Conservation (phyloP, 64 coral and sea anemone genomes). For the Orbicella faveolata region DNA sequence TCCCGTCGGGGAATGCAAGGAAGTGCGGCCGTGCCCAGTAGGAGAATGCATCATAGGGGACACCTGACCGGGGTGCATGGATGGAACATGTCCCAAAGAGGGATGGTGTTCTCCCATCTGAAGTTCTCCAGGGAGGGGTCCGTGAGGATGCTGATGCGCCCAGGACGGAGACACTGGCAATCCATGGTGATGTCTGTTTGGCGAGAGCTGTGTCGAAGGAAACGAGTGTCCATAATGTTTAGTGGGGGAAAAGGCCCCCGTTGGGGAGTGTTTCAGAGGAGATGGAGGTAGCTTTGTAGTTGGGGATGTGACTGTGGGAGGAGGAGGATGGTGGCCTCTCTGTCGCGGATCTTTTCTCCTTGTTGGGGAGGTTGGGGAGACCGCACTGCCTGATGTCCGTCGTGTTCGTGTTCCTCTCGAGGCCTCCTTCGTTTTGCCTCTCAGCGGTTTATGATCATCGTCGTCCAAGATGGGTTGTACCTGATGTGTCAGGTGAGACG, state of each 20-base stretch:
- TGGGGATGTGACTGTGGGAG: slow-evolving; percentile 38
- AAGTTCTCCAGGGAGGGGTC: slow-evolving; percentile 22
- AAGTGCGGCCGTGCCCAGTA: not conserved
- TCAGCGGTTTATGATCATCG: slow-evolving; percentile 41
- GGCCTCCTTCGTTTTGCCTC: slow-evolving; percentile 45
- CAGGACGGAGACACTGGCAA: not conserved
- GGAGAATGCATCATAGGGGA: slow-evolving; percentile 32
- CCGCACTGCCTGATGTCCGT: not conserved
- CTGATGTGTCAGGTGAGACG: slow-evolving; percentile 74
- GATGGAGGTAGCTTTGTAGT: slow-evolving; percentile 23
- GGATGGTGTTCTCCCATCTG: slow-evolving; percentile 17
- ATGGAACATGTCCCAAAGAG: not conserved
- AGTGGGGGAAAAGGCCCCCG: slow-evolving; percentile 49
- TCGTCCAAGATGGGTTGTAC: slow-evolving; percentile 76
- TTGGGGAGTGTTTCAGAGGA: slow-evolving; percentile 58
- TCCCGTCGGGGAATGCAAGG: slow-evolving; percentile 15
- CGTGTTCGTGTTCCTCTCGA: slow-evolving; percentile 9
- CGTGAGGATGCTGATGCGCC: slow-evolving; percentile 34
- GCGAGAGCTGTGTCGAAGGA: not conserved
- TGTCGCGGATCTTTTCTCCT: slow-evolving; percentile 52
- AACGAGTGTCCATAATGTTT: slow-evolving; percentile 27
- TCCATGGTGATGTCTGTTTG: slow-evolving; percentile 27
- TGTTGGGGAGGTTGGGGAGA: slow-evolving; percentile 37
- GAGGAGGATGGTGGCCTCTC: slow-evolving; percentile 38
- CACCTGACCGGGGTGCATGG: slow-evolving; percentile 7